Conservation (phyloP, 2,797 vertebrate species). For the Pagetopsis macropterus region DNA sequence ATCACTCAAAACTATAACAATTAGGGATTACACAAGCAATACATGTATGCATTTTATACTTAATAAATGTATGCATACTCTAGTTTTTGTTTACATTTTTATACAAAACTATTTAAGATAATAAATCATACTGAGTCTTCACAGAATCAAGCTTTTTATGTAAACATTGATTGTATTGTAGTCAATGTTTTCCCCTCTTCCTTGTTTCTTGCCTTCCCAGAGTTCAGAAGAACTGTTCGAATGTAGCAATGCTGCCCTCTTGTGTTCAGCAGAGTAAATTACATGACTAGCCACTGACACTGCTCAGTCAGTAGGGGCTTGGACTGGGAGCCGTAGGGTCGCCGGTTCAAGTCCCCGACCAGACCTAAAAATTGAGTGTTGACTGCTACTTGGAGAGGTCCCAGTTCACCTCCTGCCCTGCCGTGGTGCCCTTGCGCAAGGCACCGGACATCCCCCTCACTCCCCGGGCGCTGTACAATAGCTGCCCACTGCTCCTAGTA, state of each 20-base stretch:
- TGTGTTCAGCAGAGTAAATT: slow-evolving; percentile 24
- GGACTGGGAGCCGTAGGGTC: too few species aligned
- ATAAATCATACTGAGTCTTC: background rate
- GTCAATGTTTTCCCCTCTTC: too few species aligned
- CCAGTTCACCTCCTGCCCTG: too few species aligned
- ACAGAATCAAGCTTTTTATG: background rate
- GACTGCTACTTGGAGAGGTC: too few species aligned
- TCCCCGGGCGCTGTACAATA: too few species aligned
- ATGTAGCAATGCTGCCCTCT: slow-evolving; percentile 54
- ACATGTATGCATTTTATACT: background rate
- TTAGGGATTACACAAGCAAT: background rate
- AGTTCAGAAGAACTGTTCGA: background rate
- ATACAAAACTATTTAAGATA: background rate
- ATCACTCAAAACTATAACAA: background rate
- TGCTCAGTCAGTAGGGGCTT: too few species aligned
- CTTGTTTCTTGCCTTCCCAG: too few species aligned
- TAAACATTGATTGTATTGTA: background rate
- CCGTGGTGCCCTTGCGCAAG: too few species aligned
- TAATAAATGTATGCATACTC: background rate
- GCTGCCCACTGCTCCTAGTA: too few species aligned
- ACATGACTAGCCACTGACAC: background rate
- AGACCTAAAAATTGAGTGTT: too few species aligned
- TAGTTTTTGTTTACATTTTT: background rate
- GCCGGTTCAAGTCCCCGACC: too few species aligned
- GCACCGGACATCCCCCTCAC: too few species aligned